phyloP scores from a whole-genome alignment of 2,797 vertebrate species.

The Champsocephalus esox region DNA sequence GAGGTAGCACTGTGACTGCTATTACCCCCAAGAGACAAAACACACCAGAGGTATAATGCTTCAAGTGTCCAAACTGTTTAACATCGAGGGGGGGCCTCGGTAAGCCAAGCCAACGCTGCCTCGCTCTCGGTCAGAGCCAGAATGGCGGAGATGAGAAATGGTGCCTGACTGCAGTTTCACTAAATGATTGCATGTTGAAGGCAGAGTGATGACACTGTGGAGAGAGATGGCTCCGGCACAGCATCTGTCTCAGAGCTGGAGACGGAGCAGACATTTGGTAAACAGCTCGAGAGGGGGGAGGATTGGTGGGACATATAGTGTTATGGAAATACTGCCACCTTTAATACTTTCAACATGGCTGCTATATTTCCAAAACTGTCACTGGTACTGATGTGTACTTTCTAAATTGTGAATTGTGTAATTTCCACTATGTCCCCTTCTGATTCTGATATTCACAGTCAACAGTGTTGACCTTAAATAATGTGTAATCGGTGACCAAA shows the following conservation, averaged over 20 bases:
- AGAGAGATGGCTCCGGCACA: constrained; percentile 63
- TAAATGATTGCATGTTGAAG: constrained; percentile 82
- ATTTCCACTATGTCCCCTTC: no score
- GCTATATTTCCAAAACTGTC: no score
- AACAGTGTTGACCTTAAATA: no score
- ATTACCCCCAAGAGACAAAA: constrained; percentile 63
- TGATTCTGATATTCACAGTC: no score
- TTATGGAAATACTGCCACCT: no score
- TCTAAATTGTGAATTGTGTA: no score
- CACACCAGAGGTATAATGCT: constrained; percentile 72
- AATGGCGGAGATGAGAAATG: constrained; percentile 64
- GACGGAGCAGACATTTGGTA: constrained; percentile 61
- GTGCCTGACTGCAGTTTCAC: constrained; percentile 63
- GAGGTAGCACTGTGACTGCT: constrained; percentile 52
- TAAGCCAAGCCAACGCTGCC: constrained; percentile 55
- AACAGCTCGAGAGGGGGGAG: constrained; percentile 42
- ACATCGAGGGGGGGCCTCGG: constrained; percentile 58
- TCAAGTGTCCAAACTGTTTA: constrained; percentile 73
- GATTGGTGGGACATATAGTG: constrained; percentile 25
- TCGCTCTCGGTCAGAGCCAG: constrained; percentile 54
- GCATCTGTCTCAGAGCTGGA: constrained; percentile 71
- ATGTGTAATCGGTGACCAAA: no score
- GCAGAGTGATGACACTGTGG: constrained; percentile 66
- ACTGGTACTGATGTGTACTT: no score
- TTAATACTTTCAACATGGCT: no score